Conservation (phyloP, 2,113 vertebrate species). For the Ceuthmochares aereus region DNA sequence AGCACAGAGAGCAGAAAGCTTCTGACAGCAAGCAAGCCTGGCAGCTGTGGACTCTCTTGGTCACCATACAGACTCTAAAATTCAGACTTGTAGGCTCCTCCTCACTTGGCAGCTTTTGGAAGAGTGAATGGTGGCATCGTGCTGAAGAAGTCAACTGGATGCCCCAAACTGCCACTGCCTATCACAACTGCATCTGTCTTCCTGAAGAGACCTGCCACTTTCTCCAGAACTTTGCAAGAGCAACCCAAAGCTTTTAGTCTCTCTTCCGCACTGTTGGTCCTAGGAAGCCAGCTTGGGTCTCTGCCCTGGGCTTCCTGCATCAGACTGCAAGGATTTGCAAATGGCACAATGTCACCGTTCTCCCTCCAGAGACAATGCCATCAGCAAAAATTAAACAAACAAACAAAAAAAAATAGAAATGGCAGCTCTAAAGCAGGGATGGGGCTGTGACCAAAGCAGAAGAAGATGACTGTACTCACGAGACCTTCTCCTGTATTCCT, state of each 20-base stretch:
- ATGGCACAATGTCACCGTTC: not conserved
- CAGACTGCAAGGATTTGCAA: not conserved
- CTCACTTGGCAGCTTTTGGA: not conserved
- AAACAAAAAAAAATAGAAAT: not conserved
- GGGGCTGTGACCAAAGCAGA: not conserved
- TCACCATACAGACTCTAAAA: accelerated
- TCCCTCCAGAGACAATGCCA: not conserved
- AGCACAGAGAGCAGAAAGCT: not conserved
- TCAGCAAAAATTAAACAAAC: not conserved
- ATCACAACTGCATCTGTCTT: accelerated
- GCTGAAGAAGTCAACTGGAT: not conserved
- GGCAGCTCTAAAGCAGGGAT: not conserved
- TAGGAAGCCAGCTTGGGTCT: not conserved
- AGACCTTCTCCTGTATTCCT: not conserved
- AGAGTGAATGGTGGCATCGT: not conserved
- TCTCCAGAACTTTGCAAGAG: not conserved
- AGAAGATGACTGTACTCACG: not conserved
- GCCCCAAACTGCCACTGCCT: not conserved
- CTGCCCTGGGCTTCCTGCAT: not conserved
- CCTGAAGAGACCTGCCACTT: not conserved
- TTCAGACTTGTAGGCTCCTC: not conserved
- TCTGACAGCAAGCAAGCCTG: not conserved
- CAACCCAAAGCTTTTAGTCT: not conserved
- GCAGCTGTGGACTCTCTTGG: accelerated
- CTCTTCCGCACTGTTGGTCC: not conserved